Evolutionary conservation across 2,797 vertebrate genomes (phyloP), one percentile per base, ranked within the genome.

Genomic region (Hoplostethus mediterraneus): DNA sequence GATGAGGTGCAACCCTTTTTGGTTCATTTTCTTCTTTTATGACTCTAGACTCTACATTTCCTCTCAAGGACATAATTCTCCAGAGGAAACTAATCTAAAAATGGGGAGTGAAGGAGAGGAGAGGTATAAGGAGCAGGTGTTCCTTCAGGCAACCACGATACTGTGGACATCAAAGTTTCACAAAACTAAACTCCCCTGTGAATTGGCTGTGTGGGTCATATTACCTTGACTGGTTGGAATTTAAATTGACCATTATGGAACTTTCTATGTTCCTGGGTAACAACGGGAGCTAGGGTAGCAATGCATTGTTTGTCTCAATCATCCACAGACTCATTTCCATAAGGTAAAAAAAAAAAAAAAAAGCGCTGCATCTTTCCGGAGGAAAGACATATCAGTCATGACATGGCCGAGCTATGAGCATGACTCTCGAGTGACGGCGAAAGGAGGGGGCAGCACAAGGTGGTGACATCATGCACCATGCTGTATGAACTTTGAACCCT

Each of bases 301-400:
- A 80, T 84, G 68, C 81, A 87, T 87, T 85, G 83, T 77, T 89
- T 42, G 63, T 93, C 90, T 92, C 90, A 92, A 75, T 86, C 68
- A 75, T 80, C 83, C 77, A 81, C 76, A 76, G 63, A 77, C 72
- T 69, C 71, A 55, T 75, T 51, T 85, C 51, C 14, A 57, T 63
- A 38, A 80, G 72, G 65, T 73, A 47, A 59, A 69, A 60, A 79
- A 31, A 67, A 79, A 31, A 67, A 62, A 65, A 57, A 62, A 66
- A 45, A 64, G 45, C 67, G 28, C 77, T 16, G 36, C 62, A 12
- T 71, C 79, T 88, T 89, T 89, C 67, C n/a, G 10, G 42, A 0
- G 12, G 63, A 87, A 85, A 80, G 77, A 87, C 36, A 47, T 45
- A 75, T 66, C 63, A 5, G 78, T 71, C 63, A 67, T 63, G 77